A percentile compares a stretch with the other conserved stretches of the same genome.
These are phyloP conservation scores for Nylanderia fulva DNA, from an alignment of 1,140 invertebrate genomes.

Conservation along the genomic window DNA sequence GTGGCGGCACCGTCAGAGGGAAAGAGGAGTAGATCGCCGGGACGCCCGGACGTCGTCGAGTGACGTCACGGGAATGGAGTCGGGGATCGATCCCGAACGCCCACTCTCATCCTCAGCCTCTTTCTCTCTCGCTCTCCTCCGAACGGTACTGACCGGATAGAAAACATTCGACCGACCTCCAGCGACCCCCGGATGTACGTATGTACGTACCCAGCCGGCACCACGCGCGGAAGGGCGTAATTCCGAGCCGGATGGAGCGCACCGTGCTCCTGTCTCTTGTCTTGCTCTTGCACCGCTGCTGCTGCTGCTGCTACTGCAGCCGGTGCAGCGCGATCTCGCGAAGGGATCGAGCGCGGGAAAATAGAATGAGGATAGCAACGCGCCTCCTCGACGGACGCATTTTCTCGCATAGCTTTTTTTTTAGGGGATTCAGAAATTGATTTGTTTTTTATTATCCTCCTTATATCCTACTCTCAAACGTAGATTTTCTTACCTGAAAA, in stretches of 20 bases:
- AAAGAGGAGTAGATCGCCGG: slow-evolving; percentile 46
- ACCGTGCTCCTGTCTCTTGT: no score
- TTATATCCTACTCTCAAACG: no score
- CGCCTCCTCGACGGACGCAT: no score
- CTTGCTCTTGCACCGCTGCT: no score
- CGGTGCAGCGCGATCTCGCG: slow-evolving; percentile 7
- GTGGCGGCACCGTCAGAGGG: slow-evolving; percentile 58
- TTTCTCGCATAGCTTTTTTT: no score
- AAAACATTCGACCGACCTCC: slow-evolving; percentile 70
- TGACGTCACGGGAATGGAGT: slow-evolving; percentile 75
- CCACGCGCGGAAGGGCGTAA: slow-evolving; percentile 42
- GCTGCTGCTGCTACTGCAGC: no score
- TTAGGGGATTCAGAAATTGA: no score
- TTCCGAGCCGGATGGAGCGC: slow-evolving; percentile 23
- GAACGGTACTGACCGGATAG: slow-evolving; percentile 58
- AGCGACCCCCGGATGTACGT: slow-evolving; percentile 35
- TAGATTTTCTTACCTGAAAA: no score
- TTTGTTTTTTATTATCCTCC: no score
- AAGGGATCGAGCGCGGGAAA: slow-evolving; percentile 47
- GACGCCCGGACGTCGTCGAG: slow-evolving; percentile 61
- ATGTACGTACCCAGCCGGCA: slow-evolving; percentile 21
- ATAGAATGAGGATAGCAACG: slow-evolving; percentile 25
- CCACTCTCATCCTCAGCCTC: slow-evolving; percentile 54
- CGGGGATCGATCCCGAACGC: slow-evolving; percentile 72
- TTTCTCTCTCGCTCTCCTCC: background rate